These are phyloP conservation scores for Malacoraja senta DNA, from an alignment of 2,797 vertebrate genomes.

Conservation along the genomic window DNA sequence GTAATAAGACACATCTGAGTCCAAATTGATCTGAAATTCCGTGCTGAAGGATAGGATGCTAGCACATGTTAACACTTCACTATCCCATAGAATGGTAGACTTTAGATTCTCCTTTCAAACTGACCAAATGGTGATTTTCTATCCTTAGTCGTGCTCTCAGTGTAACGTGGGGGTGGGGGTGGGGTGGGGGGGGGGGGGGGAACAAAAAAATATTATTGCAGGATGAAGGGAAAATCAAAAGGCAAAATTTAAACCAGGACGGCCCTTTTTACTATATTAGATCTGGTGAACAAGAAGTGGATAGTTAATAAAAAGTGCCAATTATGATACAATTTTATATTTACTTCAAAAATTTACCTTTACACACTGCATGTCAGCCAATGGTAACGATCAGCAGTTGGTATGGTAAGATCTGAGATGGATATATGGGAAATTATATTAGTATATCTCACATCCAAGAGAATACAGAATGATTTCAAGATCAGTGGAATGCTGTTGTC, in stretches of 20 bases:
- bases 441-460: not conserved
- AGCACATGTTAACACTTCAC: not conserved
- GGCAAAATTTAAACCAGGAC: not conserved
- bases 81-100: not conserved
- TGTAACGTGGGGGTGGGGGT: too few relatives aligned
- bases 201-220: conserved; percentile 1
- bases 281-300: too few relatives aligned
- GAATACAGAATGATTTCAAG: not conserved
- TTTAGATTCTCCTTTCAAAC: conserved; percentile 11
- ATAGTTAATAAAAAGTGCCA: too few relatives aligned
- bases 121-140: not conserved
- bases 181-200: too few relatives aligned
- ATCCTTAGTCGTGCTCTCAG: too few relatives aligned
- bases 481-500: too few relatives aligned
- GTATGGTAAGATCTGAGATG: not conserved
- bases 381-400: not conserved
- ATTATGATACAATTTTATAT: too few relatives aligned
- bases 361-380: not conserved
- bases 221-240: conserved; percentile 5
- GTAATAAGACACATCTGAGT: not conserved
- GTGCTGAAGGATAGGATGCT: not conserved
- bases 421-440: not conserved
- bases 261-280: too few relatives aligned
- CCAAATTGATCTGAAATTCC: not conserved
- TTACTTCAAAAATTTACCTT: not conserved